Evolutionary conservation across 2,888 invertebrate species (phyloP).

Genomic region (Cactoblastis cactorum): DNA sequence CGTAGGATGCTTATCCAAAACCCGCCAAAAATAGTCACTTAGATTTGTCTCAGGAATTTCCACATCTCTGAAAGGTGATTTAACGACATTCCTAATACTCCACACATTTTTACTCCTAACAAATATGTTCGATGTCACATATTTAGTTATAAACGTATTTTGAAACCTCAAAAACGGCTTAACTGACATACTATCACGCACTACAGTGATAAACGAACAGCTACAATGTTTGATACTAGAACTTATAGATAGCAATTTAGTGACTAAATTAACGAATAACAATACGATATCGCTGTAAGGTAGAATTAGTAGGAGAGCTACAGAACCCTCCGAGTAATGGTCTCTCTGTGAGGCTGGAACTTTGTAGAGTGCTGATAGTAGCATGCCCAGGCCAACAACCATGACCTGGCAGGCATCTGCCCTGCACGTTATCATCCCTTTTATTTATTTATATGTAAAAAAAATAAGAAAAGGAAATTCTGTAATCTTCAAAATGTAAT

Average conservation of each 20-base stretch:
- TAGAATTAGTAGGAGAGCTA: too few species aligned
- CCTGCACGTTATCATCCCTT: too few species aligned
- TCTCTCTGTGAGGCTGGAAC: too few species aligned
- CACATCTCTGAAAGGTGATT: conserved; percentile 68
- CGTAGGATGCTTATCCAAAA: conserved; percentile 79
- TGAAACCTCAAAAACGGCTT: conserved; percentile 1
- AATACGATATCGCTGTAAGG: too few species aligned
- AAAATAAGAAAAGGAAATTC: too few species aligned
- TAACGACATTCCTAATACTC: conserved; percentile 36
- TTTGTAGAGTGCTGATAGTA: too few species aligned
- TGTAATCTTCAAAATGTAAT: too few species aligned
- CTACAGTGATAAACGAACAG: not conserved
- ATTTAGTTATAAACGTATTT: conserved; percentile 5
- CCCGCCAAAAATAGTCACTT: conserved; percentile 78
- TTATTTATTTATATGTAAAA: too few species aligned
- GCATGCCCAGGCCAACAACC: too few species aligned
- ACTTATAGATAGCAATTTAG: not conserved
- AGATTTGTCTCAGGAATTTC: conserved; percentile 68
- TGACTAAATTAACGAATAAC: not conserved
- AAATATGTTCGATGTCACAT: conserved; percentile 16
- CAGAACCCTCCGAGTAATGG: too few species aligned
- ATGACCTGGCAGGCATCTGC: too few species aligned
- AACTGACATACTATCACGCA: not conserved
- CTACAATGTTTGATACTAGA: not conserved
- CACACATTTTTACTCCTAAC: conserved; percentile 37